Conservation (phyloP, 2,888 invertebrate genomes). For the Dasysyrphus tricinctus region DNA sequence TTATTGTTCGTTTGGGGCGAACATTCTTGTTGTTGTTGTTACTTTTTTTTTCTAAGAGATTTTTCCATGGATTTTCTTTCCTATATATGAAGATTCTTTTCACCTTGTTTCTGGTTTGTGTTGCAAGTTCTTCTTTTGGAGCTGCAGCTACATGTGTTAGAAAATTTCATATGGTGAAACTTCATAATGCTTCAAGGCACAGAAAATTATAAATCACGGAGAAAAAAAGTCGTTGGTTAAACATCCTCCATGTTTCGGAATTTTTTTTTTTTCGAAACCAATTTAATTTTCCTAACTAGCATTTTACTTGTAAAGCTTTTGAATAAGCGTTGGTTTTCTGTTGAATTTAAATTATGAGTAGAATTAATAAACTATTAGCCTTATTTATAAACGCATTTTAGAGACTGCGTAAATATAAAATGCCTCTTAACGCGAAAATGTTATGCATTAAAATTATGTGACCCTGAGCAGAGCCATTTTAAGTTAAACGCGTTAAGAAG, state of each 20-base stretch:
- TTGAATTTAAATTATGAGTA: too few relatives aligned
- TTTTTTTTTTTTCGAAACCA: background rate
- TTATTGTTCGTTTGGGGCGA: conserved; percentile 58
- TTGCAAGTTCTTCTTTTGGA: background rate
- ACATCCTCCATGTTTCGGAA: background rate
- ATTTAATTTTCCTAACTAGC: too few relatives aligned
- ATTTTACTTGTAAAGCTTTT: too few relatives aligned
- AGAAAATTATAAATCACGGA: background rate
- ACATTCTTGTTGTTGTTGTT: conserved; percentile 49
- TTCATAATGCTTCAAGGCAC: too few relatives aligned
- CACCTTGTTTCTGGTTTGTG: background rate
- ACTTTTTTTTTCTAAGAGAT: background rate
- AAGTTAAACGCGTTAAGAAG: too few relatives aligned
- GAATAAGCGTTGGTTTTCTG: too few relatives aligned
- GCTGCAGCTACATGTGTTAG: background rate
- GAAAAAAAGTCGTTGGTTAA: background rate
- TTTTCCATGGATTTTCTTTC: background rate
- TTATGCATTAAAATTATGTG: too few relatives aligned
- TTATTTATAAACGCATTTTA: too few relatives aligned
- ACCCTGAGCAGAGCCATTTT: too few relatives aligned
- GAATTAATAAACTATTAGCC: too few relatives aligned
- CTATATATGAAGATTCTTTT: background rate
- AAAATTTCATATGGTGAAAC: background rate
- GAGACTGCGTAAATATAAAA: too few relatives aligned
- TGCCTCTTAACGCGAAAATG: too few relatives aligned